phyloP scores from a whole-genome alignment of 2,797 vertebrate species.

The Enteromius argenteus region DNA sequence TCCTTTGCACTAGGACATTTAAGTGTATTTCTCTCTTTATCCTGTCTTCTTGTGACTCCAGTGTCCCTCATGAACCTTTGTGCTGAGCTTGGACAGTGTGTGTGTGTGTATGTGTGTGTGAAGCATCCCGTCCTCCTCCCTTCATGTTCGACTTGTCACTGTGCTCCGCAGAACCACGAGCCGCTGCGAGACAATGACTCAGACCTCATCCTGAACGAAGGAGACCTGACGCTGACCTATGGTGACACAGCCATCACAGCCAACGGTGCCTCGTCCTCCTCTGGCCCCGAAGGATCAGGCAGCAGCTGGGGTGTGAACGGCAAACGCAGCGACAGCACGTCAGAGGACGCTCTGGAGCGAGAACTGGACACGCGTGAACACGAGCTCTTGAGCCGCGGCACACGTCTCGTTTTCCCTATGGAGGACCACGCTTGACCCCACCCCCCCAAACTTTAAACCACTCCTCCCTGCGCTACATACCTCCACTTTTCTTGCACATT shows the following conservation, averaged over 20 bases:
- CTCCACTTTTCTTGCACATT: constrained; percentile 53
- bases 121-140: constrained; percentile 42
- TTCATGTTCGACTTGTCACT: constrained; percentile 58
- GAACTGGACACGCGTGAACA: constrained; percentile 91
- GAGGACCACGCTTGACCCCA: constrained; percentile 85
- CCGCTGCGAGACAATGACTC: constrained; percentile 90
- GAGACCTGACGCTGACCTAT: constrained; percentile 91
- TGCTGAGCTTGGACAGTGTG: constrained; percentile 47
- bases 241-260: constrained; percentile 92
- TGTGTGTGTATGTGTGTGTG: constrained; percentile 30
- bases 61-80: constrained; percentile 67
- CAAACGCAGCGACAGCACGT: constrained; percentile 82
- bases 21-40: constrained; percentile 59
- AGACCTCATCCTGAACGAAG: constrained; percentile 90
- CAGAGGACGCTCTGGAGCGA: constrained; percentile 90
- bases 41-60: constrained; percentile 61
- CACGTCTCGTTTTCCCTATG: constrained; percentile 93
- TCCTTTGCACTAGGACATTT: constrained; percentile 19
- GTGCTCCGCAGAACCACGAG: constrained; percentile 87
- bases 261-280: constrained; percentile 87
- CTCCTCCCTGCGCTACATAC: constrained; percentile 5
- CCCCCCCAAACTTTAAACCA: constrained; percentile 13
- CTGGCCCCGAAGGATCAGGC: constrained; percentile 66
- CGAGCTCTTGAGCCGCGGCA: constrained; percentile 90
- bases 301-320: constrained; percentile 72